Conservation (phyloP, 2,888 invertebrate genomes). For the Drosophila koepferae region DNA sequence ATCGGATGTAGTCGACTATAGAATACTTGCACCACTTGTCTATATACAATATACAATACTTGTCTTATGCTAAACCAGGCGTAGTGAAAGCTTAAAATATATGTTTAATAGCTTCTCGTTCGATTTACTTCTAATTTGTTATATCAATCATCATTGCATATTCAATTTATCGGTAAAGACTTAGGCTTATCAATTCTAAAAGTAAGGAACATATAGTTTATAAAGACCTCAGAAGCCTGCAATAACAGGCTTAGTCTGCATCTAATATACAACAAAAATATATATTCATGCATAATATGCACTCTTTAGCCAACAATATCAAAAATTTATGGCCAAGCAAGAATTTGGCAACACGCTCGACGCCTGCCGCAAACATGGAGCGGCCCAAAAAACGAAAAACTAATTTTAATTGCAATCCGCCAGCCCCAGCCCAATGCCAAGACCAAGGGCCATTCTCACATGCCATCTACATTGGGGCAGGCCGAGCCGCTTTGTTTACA, state of each 20-base stretch:
- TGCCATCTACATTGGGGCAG: constrained; percentile 33
- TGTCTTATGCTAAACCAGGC: too few relatives aligned
- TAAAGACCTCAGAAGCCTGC: neutral
- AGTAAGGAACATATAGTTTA: neutral
- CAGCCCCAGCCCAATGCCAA: constrained; percentile 16
- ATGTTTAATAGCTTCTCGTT: too few relatives aligned
- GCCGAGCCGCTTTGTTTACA: constrained; percentile 38
- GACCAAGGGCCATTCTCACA: neutral
- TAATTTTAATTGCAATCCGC: constrained; percentile 43
- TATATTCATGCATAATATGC: neutral
- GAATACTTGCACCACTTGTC: neutral
- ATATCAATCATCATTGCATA: neutral
- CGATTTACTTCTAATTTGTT: neutral
- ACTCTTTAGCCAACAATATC: constrained; percentile 1
- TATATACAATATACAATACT: too few relatives aligned
- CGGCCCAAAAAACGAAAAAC: constrained; percentile 18
- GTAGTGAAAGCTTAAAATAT: too few relatives aligned
- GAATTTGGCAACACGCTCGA: constrained; percentile 31
- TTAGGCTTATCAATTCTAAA: neutral
- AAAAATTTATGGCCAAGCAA: constrained; percentile 53
- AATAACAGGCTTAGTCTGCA: neutral
- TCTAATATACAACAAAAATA: neutral
- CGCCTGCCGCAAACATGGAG: constrained; percentile 20
- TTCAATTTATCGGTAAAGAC: neutral
- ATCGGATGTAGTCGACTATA: neutral